phyloP scores from a whole-genome alignment of 2,888 invertebrate genomes.

The Platerodrilus igneus region DNA sequence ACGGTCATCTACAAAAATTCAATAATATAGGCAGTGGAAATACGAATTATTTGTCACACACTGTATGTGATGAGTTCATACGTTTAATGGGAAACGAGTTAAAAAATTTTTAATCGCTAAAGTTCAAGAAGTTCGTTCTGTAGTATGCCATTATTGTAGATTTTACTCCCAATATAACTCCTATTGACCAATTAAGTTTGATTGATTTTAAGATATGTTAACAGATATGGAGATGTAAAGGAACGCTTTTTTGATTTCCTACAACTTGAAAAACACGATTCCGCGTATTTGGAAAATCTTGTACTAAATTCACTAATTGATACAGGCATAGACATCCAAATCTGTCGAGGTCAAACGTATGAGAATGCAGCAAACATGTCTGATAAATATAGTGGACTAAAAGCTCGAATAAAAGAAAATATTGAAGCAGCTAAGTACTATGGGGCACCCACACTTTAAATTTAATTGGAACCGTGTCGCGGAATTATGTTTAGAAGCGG shows the following conservation, averaged over 20 bases:
- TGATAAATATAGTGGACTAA: background rate
- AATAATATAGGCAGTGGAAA: background rate
- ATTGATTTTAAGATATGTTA: background rate
- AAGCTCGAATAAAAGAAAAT: too few species aligned
- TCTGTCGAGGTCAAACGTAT: background rate
- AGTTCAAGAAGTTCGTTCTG: background rate
- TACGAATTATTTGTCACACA: slow-evolving; percentile 1
- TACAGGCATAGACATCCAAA: background rate
- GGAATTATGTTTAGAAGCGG: too few species aligned
- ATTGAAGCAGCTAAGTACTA: too few species aligned
- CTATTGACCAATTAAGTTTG: background rate
- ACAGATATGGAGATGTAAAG: background rate
- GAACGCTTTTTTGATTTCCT: background rate
- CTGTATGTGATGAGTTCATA: background rate
- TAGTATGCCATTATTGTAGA: too few species aligned
- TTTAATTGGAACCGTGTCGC: too few species aligned
- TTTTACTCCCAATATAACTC: background rate
- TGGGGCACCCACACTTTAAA: too few species aligned
- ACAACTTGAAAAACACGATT: background rate
- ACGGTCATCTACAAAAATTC: background rate
- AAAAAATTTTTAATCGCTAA: background rate
- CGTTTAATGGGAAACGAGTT: background rate
- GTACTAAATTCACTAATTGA: background rate
- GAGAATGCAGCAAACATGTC: background rate
- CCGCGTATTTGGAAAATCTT: background rate